These are phyloP conservation scores for Druon quercuslanigerum DNA, from an alignment of 1,140 invertebrate species.

Conservation along the genomic window DNA sequence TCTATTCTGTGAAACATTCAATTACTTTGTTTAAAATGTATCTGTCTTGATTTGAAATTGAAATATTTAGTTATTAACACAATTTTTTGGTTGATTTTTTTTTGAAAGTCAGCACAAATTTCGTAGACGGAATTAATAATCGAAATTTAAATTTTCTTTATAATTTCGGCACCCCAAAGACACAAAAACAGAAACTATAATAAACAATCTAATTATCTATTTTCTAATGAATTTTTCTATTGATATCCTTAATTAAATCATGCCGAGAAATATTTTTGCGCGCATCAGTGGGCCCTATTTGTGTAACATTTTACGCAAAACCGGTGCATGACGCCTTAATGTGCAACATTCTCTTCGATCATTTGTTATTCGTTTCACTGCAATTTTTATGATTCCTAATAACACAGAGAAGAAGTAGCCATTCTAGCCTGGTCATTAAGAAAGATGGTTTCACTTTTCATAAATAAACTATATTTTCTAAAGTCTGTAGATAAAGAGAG, in stretches of 20 bases:
- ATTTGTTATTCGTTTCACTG: not conserved
- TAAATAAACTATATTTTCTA: not conserved
- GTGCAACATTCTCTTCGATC: not conserved
- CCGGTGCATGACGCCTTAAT: not conserved
- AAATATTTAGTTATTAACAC: too few species aligned
- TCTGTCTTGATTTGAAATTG: too few species aligned
- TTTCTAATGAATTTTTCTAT: too few species aligned
- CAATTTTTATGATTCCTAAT: slow-evolving; percentile 9
- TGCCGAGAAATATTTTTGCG: not conserved
- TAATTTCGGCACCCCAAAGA: too few species aligned
- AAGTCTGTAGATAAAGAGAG: not conserved
- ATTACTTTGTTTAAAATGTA: too few species aligned
- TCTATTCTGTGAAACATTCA: too few species aligned
- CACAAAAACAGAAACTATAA: too few species aligned
- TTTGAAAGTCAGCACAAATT: too few species aligned
- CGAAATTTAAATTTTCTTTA: too few species aligned
- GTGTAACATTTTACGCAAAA: not conserved
- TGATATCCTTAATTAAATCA: not conserved
- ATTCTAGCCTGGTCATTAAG: not conserved
- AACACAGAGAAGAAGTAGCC: not conserved
- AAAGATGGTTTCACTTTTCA: not conserved
- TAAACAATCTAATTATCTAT: too few species aligned
- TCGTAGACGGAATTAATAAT: too few species aligned
- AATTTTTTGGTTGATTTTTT: too few species aligned
- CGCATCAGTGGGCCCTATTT: not conserved